A percentile compares a stretch with the other conserved stretches of the same genome.
phyloP scores from a whole-genome alignment of 2,113 vertebrate genomes.

The Heteronetta atricapilla region DNA sequence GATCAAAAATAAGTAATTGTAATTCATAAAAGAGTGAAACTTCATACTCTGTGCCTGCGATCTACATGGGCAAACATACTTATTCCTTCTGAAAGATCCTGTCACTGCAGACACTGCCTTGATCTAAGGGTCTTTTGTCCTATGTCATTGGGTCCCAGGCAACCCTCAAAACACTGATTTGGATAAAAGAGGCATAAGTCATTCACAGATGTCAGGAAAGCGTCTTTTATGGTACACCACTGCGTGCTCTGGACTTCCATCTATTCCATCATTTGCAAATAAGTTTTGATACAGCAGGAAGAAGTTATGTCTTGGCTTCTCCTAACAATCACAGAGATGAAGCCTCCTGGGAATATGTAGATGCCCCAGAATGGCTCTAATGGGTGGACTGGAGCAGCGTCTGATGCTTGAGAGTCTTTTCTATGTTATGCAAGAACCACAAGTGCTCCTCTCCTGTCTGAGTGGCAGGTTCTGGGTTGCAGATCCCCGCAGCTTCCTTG shows the following conservation, averaged over 20 bases:
- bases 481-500: not conserved
- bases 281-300: not conserved
- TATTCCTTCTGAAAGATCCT: not conserved
- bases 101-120: not conserved
- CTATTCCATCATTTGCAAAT: not conserved
- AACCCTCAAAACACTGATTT: not conserved
- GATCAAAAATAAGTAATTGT: not conserved
- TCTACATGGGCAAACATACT: not conserved
- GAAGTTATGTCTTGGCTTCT: not conserved
- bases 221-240: not conserved
- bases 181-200: not conserved
- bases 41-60: not conserved
- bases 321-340: not conserved
- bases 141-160: not conserved
- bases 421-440: rapidly evolving
- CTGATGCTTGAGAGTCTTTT: not conserved
- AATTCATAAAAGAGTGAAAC: not conserved
- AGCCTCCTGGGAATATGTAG: not conserved
- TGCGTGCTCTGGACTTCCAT: not conserved
- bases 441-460: not conserved
- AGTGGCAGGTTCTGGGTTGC: not conserved
- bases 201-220: not conserved
- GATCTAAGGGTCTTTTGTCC: not conserved
- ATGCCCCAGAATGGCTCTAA: not conserved
- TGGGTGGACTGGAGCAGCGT: not conserved